Percentiles rank a stretch among this genome's conserved stretches.
phyloP scores from a whole-genome alignment of 2,888 invertebrate species.

The Hylaea fasciaria region DNA sequence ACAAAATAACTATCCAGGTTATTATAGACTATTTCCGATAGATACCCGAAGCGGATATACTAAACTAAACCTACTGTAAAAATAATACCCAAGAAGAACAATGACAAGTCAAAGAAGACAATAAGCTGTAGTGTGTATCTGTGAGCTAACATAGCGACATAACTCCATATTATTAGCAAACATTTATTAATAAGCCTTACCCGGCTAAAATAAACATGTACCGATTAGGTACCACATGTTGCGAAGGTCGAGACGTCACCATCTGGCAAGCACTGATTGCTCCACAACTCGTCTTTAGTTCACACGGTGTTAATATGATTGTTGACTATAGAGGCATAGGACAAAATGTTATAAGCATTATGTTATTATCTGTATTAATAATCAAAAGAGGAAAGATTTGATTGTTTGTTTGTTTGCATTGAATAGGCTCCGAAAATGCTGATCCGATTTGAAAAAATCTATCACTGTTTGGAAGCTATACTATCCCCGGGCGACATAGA shows the following conservation, averaged over 20 bases:
- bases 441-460: no score
- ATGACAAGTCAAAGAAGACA: no score
- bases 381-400: no score
- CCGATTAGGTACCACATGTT: constrained; percentile 35
- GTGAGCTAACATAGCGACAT: neutral
- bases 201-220: constrained; percentile 35
- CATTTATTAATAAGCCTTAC: constrained; percentile 4
- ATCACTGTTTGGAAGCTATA: no score
- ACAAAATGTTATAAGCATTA: no score
- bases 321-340: no score
- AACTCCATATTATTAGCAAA: constrained; percentile 10
- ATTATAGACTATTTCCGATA: no score
- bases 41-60: neutral
- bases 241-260: constrained; percentile 18
- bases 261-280: constrained; percentile 49
- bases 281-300: constrained; percentile 38
- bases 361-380: no score
- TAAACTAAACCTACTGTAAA: neutral
- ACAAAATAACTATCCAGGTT: neutral
- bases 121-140: no score
- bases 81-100: neutral
- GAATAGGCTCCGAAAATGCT: no score
- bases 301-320: constrained; percentile 36
- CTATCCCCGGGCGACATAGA: no score
- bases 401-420: no score